A percentile compares a stretch with the other conserved stretches of the same genome.
These are phyloP conservation scores for Volucella zonaria DNA, from an alignment of 2,888 invertebrate species.

Conservation along the genomic window DNA sequence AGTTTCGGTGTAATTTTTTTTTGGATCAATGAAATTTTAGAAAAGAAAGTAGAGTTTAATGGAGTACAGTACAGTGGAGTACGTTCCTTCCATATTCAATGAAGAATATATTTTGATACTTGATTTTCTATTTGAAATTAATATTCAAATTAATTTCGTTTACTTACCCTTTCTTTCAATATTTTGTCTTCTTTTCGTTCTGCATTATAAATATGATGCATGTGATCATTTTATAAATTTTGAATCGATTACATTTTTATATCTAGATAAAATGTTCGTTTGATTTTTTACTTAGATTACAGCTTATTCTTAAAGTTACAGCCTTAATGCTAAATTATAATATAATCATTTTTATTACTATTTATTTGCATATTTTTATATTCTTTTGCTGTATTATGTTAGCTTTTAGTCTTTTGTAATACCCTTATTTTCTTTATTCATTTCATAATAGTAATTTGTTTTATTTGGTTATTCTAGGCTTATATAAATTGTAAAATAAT, in stretches of 20 bases:
- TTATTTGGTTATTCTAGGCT: slow-evolving; percentile 61
- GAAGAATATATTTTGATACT: no score
- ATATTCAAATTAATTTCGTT: no score
- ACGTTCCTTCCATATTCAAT: no score
- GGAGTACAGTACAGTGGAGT: no score
- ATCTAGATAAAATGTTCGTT: slow-evolving; percentile 9
- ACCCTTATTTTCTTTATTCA: slow-evolving; percentile 39
- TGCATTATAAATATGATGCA: background rate
- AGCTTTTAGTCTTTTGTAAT: background rate
- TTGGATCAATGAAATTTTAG: no score
- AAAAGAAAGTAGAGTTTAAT: no score
- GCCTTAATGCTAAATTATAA: slow-evolving; percentile 6
- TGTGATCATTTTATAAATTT: slow-evolving; percentile 43
- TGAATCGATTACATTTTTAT: slow-evolving; percentile 1
- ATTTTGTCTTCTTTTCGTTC: background rate
- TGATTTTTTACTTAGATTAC: slow-evolving; percentile 36
- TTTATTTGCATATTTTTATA: no score
- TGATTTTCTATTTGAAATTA: no score
- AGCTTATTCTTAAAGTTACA: slow-evolving; percentile 18
- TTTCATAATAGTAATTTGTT: slow-evolving; percentile 36
- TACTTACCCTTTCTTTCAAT: no score
- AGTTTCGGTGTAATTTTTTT: no score
- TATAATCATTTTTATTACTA: background rate
- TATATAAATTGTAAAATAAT: slow-evolving; percentile 39
- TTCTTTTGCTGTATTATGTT: background rate